These are phyloP conservation scores for Oophaga sylvatica DNA, from an alignment of 2,797 vertebrate species.

Conservation along the genomic window DNA sequence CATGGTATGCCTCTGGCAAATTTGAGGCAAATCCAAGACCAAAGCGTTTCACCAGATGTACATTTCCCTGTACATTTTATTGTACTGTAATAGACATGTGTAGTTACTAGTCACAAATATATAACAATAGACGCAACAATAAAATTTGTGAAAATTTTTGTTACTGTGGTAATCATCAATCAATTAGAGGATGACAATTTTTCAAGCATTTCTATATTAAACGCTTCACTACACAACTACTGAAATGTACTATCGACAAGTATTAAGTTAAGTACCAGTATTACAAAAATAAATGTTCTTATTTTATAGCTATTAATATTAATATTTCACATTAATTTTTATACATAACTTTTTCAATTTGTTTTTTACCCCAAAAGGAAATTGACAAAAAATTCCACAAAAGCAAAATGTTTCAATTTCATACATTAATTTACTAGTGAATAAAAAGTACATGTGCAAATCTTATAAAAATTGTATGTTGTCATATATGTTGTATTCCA, in stretches of 20 bases:
- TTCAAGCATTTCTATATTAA: not conserved
- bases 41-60: constrained; percentile 22
- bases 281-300: too few relatives aligned
- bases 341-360: too few relatives aligned
- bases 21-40: not conserved
- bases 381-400: too few relatives aligned
- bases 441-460: too few relatives aligned
- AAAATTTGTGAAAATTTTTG: not conserved
- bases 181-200: not conserved
- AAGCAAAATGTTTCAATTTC: too few relatives aligned
- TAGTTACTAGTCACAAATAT: not conserved
- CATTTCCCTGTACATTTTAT: not conserved
- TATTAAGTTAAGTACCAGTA: too few relatives aligned
- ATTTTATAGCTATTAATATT: too few relatives aligned
- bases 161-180: not conserved
- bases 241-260: not conserved
- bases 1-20: constrained; percentile 1
- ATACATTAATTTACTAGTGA: too few relatives aligned
- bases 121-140: not conserved
- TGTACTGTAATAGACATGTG: not conserved
- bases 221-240: not conserved
- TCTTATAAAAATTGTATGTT: too few relatives aligned
- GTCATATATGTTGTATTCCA: too few relatives aligned
- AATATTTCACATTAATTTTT: too few relatives aligned
- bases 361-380: too few relatives aligned